Evolutionary conservation across 2,797 vertebrate species (phyloP).

Genomic region (Amniataba percoides): DNA sequence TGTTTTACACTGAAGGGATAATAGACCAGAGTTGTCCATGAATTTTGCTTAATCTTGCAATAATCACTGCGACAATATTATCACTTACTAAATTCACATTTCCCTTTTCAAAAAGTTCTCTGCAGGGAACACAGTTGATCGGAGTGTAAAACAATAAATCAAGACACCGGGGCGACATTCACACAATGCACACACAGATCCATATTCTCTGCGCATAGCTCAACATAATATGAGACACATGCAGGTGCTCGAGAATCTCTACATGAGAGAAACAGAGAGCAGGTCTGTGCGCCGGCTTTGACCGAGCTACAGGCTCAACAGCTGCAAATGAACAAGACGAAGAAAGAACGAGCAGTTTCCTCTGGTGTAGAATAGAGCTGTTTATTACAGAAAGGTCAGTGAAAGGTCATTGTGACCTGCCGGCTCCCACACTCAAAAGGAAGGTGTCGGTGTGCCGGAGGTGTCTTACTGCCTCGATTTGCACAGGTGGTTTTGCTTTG

Average conservation of each 20-base stretch:
- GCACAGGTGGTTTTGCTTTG: conserved; percentile 34
- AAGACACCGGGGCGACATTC: conserved; percentile 62
- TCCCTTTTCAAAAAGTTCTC: conserved; percentile 39
- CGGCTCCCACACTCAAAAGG: conserved; percentile 26
- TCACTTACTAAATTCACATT: conserved; percentile 41
- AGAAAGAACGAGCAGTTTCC: conserved; percentile 23
- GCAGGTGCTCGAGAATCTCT: conserved; percentile 13
- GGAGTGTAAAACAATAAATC: conserved; percentile 60
- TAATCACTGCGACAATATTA: conserved; percentile 60
- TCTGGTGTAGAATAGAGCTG: conserved; percentile 17
- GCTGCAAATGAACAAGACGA: conserved; percentile 30
- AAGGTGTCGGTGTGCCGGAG: conserved; percentile 22
- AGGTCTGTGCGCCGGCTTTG: conserved; percentile 39
- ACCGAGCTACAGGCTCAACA: conserved; percentile 32
- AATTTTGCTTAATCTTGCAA: conserved; percentile 48
- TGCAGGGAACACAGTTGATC: conserved; percentile 56
- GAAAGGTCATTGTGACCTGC: conserved; percentile 57
- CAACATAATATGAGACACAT: conserved; percentile 24
- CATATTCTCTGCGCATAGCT: conserved; percentile 51
- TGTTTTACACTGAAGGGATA: conserved; percentile 23
- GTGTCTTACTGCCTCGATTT: conserved; percentile 24
- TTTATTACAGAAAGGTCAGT: conserved; percentile 47
- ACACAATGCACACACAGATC: conserved; percentile 69
- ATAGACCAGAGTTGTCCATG: conserved; percentile 3
- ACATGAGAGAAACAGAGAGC: conserved; percentile 4